These are phyloP conservation scores for Brachionus sp. DNA, from an alignment of 1,140 invertebrate genomes.

Conservation along the genomic window DNA sequence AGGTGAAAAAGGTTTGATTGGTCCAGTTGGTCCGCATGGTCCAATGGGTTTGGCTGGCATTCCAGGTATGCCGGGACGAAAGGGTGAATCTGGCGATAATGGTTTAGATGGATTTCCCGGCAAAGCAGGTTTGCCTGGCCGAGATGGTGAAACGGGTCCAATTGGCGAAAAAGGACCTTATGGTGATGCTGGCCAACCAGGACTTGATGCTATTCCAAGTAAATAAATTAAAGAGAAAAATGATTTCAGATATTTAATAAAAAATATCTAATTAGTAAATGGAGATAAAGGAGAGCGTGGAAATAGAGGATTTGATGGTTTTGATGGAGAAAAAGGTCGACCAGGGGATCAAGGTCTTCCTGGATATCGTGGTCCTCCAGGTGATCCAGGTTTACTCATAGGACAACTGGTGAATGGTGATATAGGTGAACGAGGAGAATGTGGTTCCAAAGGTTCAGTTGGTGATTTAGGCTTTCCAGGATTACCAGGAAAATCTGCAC, in stretches of 20 bases:
- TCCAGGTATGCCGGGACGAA: background rate
- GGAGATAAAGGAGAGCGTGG: slow-evolving; percentile 27
- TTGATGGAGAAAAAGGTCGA: background rate
- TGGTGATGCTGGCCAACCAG: background rate
- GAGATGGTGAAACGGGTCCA: background rate
- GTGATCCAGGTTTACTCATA: background rate
- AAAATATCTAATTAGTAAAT: background rate
- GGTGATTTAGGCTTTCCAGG: slow-evolving; percentile 8
- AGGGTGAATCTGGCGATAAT: background rate
- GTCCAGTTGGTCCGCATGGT: slow-evolving; percentile 44
- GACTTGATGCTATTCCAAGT: background rate
- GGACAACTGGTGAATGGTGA: background rate
- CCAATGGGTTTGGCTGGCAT: background rate
- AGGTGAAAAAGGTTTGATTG: slow-evolving; percentile 43
- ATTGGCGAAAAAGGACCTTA: background rate
- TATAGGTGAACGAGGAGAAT: background rate
- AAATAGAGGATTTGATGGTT: slow-evolving; percentile 29
- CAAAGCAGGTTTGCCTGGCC: background rate
- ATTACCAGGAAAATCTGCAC: background rate
- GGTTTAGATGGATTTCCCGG: background rate
- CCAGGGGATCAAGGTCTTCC: background rate
- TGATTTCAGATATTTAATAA: background rate
- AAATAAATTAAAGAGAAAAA: background rate
- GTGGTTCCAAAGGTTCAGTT: background rate
- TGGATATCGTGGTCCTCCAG: background rate